Percentiles rank a stretch among this genome's conserved stretches.
Conservation (phyloP, 2,888 invertebrate species). For the Zele albiditarsus region DNA sequence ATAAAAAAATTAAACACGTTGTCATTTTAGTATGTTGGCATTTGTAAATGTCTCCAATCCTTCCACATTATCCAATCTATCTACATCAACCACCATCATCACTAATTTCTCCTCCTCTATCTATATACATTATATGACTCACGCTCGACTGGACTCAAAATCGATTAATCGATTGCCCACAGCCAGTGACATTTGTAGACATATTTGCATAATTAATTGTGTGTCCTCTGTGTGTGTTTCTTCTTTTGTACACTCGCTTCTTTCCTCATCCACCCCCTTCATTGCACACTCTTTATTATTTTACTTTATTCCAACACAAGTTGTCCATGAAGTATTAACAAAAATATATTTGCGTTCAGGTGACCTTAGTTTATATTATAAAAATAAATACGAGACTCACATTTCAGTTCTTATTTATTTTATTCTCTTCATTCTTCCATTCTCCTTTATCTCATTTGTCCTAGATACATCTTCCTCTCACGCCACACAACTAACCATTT, state of each 20-base stretch:
- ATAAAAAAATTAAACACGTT: too few species aligned
- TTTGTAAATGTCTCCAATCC: neutral
- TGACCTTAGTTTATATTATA: neutral
- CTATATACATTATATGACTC: constrained; percentile 21
- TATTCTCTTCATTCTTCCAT: neutral
- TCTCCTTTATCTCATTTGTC: neutral
- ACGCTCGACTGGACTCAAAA: constrained; percentile 22
- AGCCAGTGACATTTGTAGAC: constrained; percentile 63
- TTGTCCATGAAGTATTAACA: neutral
- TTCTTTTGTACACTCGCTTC: constrained; percentile 25
- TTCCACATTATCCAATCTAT: neutral
- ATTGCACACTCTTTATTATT: constrained; percentile 1
- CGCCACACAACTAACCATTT: neutral
- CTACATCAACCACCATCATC: neutral
- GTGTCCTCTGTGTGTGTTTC: constrained; percentile 40
- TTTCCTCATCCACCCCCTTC: neutral
- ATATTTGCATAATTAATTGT: constrained; percentile 63
- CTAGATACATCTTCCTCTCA: neutral
- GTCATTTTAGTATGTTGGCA: too few species aligned
- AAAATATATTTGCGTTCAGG: neutral
- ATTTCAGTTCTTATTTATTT: neutral
- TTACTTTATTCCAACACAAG: constrained; percentile 16
- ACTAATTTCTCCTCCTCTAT: neutral
- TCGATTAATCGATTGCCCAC: constrained; percentile 50
- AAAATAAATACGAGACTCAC: neutral